Percentiles rank a stretch among this genome's conserved stretches.
Conservation (phyloP, 2,113 vertebrate species). For the Chiloscyllium plagiosum region DNA sequence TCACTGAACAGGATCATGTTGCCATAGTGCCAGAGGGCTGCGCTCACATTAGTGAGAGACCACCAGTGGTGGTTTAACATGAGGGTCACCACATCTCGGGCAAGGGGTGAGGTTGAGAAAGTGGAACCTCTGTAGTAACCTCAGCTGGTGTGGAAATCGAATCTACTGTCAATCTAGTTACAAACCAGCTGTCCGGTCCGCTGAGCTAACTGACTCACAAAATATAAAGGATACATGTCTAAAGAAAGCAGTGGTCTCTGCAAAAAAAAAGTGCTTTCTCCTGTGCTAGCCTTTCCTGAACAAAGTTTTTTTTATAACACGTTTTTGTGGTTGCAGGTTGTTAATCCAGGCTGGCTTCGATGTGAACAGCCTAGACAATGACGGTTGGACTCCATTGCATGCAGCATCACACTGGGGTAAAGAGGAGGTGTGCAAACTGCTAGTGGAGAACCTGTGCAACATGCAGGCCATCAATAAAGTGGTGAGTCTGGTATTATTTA, state of each 20-base stretch:
- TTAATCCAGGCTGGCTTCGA: slow-evolving; percentile 32
- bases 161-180: too few species aligned
- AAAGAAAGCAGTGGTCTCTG: not conserved
- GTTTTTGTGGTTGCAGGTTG: not conserved
- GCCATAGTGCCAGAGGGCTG: too few species aligned
- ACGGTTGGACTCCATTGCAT: slow-evolving; percentile 33
- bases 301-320: not conserved
- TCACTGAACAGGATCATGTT: not conserved
- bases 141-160: too few species aligned
- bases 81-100: too few species aligned
- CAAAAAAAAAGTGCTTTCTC: not conserved
- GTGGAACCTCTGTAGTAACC: too few species aligned
- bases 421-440: not conserved
- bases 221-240: too few species aligned
- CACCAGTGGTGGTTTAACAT: too few species aligned
- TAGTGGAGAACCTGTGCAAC: slow-evolving; percentile 19
- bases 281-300: not conserved
- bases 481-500: not conserved
- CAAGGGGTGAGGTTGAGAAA: too few species aligned
- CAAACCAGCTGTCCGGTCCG: too few species aligned
- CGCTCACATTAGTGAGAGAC: too few species aligned
- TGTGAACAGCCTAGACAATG: slow-evolving; percentile 7
- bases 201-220: too few species aligned
- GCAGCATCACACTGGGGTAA: slow-evolving; percentile 32
- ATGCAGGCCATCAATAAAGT: slow-evolving; percentile 38